Percentiles rank a stretch among this genome's conserved stretches.
These are phyloP conservation scores for Homalodisca vitripennis DNA, from an alignment of 1,140 invertebrate genomes.

Conservation along the genomic window DNA sequence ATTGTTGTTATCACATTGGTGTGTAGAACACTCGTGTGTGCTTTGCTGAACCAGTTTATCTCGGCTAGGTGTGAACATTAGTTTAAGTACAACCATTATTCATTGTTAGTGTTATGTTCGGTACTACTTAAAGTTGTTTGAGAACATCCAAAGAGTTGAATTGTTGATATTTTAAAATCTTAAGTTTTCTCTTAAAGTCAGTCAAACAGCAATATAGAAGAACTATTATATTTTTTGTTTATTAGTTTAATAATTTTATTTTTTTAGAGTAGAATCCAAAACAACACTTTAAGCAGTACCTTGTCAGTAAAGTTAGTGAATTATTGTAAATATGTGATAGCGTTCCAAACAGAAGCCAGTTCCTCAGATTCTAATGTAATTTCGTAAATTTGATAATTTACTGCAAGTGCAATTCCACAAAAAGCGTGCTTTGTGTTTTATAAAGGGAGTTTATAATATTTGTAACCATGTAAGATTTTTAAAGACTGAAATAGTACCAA, in stretches of 20 bases:
- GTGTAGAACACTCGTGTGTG: conserved; percentile 1
- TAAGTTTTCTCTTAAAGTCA: too few species aligned
- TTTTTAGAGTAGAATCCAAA: not conserved
- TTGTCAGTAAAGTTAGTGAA: not conserved
- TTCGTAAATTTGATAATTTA: too few species aligned
- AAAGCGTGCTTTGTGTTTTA: not conserved
- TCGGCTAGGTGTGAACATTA: too few species aligned
- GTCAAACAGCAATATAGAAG: too few species aligned
- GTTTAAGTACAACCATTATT: too few species aligned
- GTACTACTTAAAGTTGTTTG: not conserved
- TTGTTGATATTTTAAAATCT: too few species aligned
- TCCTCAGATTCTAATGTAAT: too few species aligned
- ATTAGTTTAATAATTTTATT: not conserved
- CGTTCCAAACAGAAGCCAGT: too few species aligned
- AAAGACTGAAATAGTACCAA: not conserved
- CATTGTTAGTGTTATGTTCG: not conserved
- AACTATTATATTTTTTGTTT: too few species aligned
- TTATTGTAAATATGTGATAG: not conserved
- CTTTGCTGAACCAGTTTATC: too few species aligned
- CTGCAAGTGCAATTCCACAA: not conserved
- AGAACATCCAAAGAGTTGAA: not conserved
- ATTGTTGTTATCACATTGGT: not conserved
- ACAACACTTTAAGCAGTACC: not conserved
- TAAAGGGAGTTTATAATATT: not conserved
- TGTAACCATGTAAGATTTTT: not conserved